Evolutionary conservation across 92 coral and sea anemone genomes (phyloP).

Genomic region (Pocillopora meandrina): DNA sequence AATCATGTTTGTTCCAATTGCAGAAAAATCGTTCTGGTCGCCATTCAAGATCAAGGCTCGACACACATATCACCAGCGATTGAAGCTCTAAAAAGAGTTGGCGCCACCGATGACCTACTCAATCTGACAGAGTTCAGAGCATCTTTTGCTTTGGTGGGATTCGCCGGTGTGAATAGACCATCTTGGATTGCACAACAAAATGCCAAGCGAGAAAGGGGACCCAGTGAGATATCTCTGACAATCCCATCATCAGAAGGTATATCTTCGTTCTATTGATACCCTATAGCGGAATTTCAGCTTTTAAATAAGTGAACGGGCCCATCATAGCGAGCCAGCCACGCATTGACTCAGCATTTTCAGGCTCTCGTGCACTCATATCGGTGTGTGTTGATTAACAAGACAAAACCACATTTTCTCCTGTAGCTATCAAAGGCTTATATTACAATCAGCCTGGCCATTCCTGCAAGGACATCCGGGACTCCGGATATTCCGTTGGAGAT

Average conservation of each 20-base stretch:
- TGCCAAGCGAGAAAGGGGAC: constrained; percentile 23
- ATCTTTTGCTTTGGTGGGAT: constrained; percentile 40
- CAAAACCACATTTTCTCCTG: no score
- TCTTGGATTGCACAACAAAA: constrained; percentile 37
- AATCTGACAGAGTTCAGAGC: constrained; percentile 9
- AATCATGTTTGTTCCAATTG: background rate
- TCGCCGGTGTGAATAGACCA: constrained; percentile 29
- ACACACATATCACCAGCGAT: constrained; percentile 16
- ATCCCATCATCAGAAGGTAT: background rate
- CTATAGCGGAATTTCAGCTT: no score
- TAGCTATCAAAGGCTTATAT: background rate
- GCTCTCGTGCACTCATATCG: no score
- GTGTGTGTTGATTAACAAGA: no score
- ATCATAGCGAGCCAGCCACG: no score
- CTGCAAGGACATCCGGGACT: constrained; percentile 4
- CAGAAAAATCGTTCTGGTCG: constrained; percentile 45
- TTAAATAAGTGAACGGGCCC: no score
- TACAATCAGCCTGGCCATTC: background rate
- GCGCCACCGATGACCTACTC: constrained; percentile 31
- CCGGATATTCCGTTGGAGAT: background rate
- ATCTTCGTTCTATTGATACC: no score
- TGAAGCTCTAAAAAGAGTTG: constrained; percentile 40
- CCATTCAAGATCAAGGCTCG: constrained; percentile 29
- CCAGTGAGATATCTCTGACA: constrained; percentile 1
- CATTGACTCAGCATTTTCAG: no score